phyloP scores from a whole-genome alignment of 2,797 vertebrate genomes.

The Lutra lutra region DNA sequence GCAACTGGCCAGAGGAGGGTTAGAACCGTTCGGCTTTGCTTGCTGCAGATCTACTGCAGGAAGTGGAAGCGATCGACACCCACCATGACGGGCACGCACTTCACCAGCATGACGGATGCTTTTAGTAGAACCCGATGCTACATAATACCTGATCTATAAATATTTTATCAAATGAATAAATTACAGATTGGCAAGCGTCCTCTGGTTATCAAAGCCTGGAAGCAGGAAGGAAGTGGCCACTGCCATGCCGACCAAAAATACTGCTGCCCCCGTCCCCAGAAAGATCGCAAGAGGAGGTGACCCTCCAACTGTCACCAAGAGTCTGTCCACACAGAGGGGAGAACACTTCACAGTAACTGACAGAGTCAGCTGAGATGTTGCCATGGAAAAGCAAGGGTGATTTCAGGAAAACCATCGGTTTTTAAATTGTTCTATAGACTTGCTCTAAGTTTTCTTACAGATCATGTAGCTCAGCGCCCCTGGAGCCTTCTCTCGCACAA shows the following conservation, averaged over 20 bases:
- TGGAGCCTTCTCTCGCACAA: not conserved
- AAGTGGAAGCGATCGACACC: not conserved
- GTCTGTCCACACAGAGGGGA: not conserved
- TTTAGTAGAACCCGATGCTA: not conserved
- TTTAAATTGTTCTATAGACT: not conserved
- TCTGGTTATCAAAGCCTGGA: slow-evolving; percentile 1
- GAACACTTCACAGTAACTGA: not conserved
- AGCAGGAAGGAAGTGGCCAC: not conserved
- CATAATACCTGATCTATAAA: not conserved
- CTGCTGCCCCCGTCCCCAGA: not conserved
- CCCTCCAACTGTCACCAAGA: not conserved
- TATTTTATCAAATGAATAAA: slow-evolving; percentile 38
- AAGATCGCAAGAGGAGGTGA: not conserved
- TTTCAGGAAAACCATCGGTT: slow-evolving; percentile 40
- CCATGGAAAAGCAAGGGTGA: slow-evolving; percentile 23
- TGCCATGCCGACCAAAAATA: not conserved
- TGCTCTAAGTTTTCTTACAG: not conserved
- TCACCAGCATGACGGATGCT: not conserved
- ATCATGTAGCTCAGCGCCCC: not conserved
- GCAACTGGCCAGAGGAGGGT: not conserved
- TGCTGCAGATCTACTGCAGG: not conserved
- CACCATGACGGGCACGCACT: fast-evolving
- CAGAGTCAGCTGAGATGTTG: not conserved
- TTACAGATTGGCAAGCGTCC: not conserved
- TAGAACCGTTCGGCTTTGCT: not conserved